Base-by-base conservation (phyloP, 2,888 invertebrate species). In the Lamellibrachia columna region DNA sequence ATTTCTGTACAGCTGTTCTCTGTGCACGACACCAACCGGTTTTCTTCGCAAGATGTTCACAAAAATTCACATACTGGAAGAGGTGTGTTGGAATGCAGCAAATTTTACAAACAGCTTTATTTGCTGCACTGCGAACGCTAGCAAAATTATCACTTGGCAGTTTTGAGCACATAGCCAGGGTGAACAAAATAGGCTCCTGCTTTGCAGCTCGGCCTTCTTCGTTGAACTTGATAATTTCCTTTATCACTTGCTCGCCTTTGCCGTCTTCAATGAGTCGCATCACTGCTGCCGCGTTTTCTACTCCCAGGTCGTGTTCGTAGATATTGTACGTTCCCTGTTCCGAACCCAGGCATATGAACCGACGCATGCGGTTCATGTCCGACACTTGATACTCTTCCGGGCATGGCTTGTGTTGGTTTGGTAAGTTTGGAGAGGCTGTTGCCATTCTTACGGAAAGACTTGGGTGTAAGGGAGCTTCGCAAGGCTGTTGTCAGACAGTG, bases 31-130 rank as follows among this genome's bases (percentile, higher is more conserved):
- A 98, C 97, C 97, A 97, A 58, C 97, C 97, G 0, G 94, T 94
- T 9, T 94, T 92, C 92, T 94, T 90, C n/a, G 95, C 96, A 94
- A 97, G 95, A 92, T 97, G 95, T 95, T 97, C 97, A 92, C 97
- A 97, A 95, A 97, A 97, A 95, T 97, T 97, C 92, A 97, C 97
- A 94, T 98, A 98, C 53, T 97, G 96, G 96, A 98, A 97, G 95
- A 98, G 97, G 94, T 97, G 97, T 94, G 98, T 97, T 9, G 98
- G 97, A 92, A 97, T 97, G 93, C 97, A 97, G 95, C 97, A 97
- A 90, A 98, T 96, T 95, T 97, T 97, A 93, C 96, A 94, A 1
- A 97, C 96, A 22, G 97, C 97, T 92, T 97, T 96, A 94, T 97
- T 98, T 0, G 97, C 97, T 6, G 97, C 97, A 93, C 97, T 96